Evolutionary conservation across 2,888 invertebrate genomes (phyloP).

Genomic region (Theodoxus fluviatilis): DNA sequence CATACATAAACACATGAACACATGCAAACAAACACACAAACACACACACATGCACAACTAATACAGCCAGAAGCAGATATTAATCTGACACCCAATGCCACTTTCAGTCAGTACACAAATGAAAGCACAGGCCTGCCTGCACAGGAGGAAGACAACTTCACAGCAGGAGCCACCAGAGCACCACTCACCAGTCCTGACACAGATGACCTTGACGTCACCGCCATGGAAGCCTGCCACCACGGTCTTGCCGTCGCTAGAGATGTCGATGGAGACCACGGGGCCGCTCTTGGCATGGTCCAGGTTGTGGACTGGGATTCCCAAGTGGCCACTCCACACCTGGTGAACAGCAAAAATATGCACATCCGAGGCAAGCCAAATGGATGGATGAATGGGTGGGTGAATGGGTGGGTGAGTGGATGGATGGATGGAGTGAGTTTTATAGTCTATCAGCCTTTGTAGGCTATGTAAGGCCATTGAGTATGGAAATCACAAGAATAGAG

Average conservation of each 20-base stretch:
- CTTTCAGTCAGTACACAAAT: not conserved
- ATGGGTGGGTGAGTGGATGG: too few species aligned
- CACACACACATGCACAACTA: not conserved
- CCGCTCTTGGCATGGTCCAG: conserved; percentile 43
- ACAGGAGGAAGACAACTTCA: too few species aligned
- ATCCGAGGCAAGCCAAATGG: not conserved
- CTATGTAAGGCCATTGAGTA: too few species aligned
- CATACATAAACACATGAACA: conserved; percentile 5
- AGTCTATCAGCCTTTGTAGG: too few species aligned
- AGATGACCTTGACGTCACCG: conserved; percentile 51
- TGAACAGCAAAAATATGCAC: conserved; percentile 7
- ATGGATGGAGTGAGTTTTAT: too few species aligned
- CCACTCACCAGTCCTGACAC: conserved; percentile 47
- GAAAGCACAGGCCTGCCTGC: too few species aligned
- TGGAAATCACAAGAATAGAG: too few species aligned
- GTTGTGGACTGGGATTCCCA: conserved; percentile 51
- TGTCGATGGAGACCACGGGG: conserved; percentile 46
- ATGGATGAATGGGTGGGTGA: not conserved
- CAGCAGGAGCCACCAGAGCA: too few species aligned
- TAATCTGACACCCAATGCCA: not conserved
- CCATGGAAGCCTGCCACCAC: conserved; percentile 60
- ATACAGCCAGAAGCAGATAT: not conserved
- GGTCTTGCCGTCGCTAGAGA: conserved; percentile 43
- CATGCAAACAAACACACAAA: not conserved
- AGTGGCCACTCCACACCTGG: conserved; percentile 63